phyloP scores from a whole-genome alignment of 35 echinoderm and acorn worm species.

The Stichopus chloronotus region DNA sequence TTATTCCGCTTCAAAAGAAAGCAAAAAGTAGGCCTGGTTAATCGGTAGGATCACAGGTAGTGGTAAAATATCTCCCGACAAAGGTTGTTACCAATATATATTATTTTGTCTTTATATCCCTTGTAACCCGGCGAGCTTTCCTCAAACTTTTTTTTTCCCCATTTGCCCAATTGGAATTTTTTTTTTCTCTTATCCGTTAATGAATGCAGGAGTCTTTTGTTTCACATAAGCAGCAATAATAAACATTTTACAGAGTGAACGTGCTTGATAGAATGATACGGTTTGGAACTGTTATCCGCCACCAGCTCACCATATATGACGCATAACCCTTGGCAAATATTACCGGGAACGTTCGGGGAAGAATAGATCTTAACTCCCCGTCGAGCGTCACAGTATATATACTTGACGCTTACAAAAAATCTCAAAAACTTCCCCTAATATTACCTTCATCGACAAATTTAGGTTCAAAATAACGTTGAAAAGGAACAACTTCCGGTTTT shows the following conservation, averaged over 20 bases:
- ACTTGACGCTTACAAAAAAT: too few relatives aligned
- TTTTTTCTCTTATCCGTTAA: not conserved
- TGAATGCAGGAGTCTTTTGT: not conserved
- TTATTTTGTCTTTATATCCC: slow-evolving; percentile 21
- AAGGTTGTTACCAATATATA: not conserved
- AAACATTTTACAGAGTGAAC: slow-evolving; percentile 32
- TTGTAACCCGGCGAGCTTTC: too few relatives aligned
- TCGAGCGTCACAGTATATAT: not conserved
- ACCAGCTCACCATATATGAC: not conserved
- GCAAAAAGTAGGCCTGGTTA: not conserved
- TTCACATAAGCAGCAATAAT: slow-evolving; percentile 22
- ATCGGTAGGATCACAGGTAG: slow-evolving; percentile 31
- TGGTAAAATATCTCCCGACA: not conserved
- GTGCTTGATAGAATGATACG: not conserved
- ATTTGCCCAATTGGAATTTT: slow-evolving; percentile 8
- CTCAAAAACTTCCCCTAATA: too few relatives aligned
- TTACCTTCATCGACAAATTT: too few relatives aligned
- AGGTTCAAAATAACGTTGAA: too few relatives aligned
- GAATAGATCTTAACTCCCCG: not conserved
- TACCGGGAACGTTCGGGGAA: slow-evolving; percentile 26
- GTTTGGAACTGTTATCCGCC: not conserved
- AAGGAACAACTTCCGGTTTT: not conserved
- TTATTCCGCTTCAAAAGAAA: slow-evolving; percentile 52
- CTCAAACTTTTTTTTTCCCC: slow-evolving; percentile 7
- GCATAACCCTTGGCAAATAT: not conserved